Evolutionary conservation across 2,797 vertebrate genomes (phyloP).

Genomic region (Sandelia bainsii): DNA sequence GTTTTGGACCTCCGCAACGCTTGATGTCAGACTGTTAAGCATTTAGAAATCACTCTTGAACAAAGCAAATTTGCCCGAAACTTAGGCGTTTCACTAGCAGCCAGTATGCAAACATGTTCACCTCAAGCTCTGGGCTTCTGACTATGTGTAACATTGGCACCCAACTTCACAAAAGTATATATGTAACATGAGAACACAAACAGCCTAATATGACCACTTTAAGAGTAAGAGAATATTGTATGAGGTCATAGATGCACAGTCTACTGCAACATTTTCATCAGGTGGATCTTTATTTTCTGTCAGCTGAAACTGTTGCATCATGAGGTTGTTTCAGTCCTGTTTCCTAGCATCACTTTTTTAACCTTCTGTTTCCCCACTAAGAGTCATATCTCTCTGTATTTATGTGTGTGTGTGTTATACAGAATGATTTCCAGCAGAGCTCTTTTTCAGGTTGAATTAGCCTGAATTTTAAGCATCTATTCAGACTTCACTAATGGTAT

Average conservation of each 20-base stretch:
- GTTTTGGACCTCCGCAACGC: too few species aligned
- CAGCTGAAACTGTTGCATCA: conserved; percentile 57
- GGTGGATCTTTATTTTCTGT: conserved; percentile 22
- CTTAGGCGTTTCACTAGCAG: too few species aligned
- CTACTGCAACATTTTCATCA: conserved; percentile 62
- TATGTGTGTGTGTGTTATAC: background rate
- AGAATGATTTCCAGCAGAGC: conserved; percentile 18
- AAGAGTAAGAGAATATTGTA: background rate
- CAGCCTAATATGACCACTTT: background rate
- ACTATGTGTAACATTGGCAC: too few species aligned
- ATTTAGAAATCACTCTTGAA: too few species aligned
- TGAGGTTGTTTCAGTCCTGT: conserved; percentile 17
- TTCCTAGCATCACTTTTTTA: conserved; percentile 26
- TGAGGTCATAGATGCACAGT: background rate
- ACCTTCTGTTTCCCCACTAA: conserved; percentile 13
- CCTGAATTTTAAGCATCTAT: conserved; percentile 53
- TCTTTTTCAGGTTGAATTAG: conserved; percentile 43
- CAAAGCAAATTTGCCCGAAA: too few species aligned
- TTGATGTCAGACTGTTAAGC: too few species aligned
- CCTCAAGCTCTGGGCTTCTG: too few species aligned
- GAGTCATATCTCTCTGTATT: conserved; percentile 10
- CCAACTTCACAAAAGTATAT: too few species aligned
- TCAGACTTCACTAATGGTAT: conserved; percentile 55
- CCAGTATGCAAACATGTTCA: too few species aligned
- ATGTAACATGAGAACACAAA: too few species aligned